Evolutionary conservation across 1,140 invertebrate genomes (phyloP).

Genomic region (Pseudoatta argentina): DNA sequence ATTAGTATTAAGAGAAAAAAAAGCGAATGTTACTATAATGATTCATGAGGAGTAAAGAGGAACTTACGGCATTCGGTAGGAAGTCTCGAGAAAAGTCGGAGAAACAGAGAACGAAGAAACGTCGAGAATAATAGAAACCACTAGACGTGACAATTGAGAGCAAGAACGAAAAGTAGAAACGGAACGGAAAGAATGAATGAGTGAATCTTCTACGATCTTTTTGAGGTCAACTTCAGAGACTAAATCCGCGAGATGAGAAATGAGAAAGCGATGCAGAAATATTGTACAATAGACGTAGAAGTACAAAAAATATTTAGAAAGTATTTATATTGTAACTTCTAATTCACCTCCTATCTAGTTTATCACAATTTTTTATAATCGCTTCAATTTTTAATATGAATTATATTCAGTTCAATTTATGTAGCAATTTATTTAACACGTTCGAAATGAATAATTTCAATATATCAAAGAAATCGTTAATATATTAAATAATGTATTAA

Average conservation of each 20-base stretch:
- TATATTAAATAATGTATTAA: background rate
- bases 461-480: background rate
- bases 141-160: slow-evolving; percentile 12
- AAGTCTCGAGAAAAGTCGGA: slow-evolving; percentile 37
- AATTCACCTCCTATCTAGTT: background rate
- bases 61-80: slow-evolving; percentile 13
- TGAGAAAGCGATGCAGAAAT: slow-evolving; percentile 2
- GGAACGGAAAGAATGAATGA: slow-evolving; percentile 51
- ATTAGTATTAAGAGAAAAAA: background rate
- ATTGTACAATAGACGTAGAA: background rate
- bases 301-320: background rate
- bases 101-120: slow-evolving; percentile 51
- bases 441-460: slow-evolving; percentile 1
- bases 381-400: background rate
- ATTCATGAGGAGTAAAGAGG: slow-evolving; percentile 13
- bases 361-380: background rate
- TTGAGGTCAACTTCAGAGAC: slow-evolving; percentile 45
- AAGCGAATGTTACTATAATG: slow-evolving; percentile 38
- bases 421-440: background rate
- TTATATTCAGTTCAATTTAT: background rate
- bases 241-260: slow-evolving; percentile 30
- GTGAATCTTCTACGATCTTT: slow-evolving; percentile 38
- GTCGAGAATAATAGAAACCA: slow-evolving; percentile 62
- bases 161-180: background rate
- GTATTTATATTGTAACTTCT: background rate